Conservation (phyloP, 2,888 invertebrate species). For the Muscina levida region DNA sequence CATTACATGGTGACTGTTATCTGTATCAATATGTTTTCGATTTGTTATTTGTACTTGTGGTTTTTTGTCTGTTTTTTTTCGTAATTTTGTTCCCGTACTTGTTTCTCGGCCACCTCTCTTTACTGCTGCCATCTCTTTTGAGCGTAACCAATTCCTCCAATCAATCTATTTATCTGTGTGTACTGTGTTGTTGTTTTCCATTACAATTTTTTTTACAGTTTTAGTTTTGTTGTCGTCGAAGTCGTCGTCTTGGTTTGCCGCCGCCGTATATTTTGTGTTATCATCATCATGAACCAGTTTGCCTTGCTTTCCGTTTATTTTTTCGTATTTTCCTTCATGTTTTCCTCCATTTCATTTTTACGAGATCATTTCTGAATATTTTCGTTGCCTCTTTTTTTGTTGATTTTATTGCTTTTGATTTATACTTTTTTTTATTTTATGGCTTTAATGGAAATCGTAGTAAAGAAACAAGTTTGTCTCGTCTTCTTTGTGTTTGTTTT, state of each 20-base stretch:
- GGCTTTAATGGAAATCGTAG: constrained; percentile 26
- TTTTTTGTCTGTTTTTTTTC: constrained; percentile 2
- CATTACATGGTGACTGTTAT: constrained; percentile 26
- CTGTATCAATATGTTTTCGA: constrained; percentile 33
- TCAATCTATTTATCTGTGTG: constrained; percentile 1
- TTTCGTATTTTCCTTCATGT: constrained; percentile 28
- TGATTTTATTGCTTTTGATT: constrained; percentile 19
- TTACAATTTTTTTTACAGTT: constrained; percentile 13
- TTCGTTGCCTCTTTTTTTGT: constrained; percentile 19
- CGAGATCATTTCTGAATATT: constrained; percentile 7
- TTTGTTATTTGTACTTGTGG: constrained; percentile 14
- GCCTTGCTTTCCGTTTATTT: constrained; percentile 51
- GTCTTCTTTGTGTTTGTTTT: constrained; percentile 37
- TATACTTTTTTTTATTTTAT: constrained; percentile 18
- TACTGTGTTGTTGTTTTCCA: constrained; percentile 22
- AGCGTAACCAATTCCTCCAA: not conserved
- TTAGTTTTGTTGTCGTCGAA: constrained; percentile 9
- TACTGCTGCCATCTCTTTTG: too few species aligned
- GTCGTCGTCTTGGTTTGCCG: constrained; percentile 28
- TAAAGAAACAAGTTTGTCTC: constrained; percentile 23
- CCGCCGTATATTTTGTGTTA: constrained; percentile 28
- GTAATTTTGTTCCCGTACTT: constrained; percentile 4
- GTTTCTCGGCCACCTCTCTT: not conserved
- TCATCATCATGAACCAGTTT: constrained; percentile 62
- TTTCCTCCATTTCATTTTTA: constrained; percentile 25